A percentile compares a stretch with the other conserved stretches of the same genome.
Evolutionary conservation across 2,113 vertebrate genomes (phyloP).

Genomic region (Struthio camelus): DNA sequence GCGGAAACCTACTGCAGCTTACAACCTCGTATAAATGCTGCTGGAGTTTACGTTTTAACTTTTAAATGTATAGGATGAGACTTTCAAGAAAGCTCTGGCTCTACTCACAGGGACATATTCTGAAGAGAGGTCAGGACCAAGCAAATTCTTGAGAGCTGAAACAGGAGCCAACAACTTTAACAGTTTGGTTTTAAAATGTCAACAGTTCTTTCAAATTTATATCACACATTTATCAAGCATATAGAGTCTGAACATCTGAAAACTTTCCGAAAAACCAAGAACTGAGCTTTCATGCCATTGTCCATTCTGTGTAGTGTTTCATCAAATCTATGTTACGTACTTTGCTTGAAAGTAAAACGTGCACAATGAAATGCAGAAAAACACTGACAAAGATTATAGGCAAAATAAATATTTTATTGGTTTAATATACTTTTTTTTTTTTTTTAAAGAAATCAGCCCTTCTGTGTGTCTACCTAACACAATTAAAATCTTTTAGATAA

Average conservation of each 20-base stretch:
- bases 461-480: constrained; percentile 72
- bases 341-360: not conserved
- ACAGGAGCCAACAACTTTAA: not conserved
- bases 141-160: not conserved
- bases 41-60: not conserved
- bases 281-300: not conserved
- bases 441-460: constrained; percentile 76
- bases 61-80: not conserved
- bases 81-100: not conserved
- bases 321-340: not conserved
- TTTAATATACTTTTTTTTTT: constrained; percentile 68
- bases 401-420: constrained; percentile 90
- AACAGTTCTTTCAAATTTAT: not conserved
- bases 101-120: not conserved
- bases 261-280: not conserved
- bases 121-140: not conserved
- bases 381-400: constrained; percentile 64
- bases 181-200: not conserved
- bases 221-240: not conserved
- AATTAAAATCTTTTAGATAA: constrained; percentile 66
- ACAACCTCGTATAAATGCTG: not conserved
- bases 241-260: not conserved
- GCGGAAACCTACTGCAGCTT: not conserved
- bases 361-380: not conserved
- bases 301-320: not conserved